These are phyloP conservation scores for Drosophila nebulosa DNA, from an alignment of 1,140 invertebrate species.

Conservation along the genomic window DNA sequence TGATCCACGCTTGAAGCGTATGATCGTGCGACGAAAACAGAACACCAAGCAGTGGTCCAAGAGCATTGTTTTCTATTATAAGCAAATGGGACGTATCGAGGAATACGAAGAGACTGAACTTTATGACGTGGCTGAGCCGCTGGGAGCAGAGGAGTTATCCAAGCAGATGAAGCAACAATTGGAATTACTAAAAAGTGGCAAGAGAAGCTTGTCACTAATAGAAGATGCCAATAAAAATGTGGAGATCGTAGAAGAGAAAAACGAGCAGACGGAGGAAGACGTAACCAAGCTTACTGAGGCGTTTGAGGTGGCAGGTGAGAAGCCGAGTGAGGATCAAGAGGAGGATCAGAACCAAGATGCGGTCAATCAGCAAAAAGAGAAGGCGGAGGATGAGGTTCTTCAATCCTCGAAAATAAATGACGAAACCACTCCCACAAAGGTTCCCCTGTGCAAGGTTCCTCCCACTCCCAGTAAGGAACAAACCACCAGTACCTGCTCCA, in stretches of 20 bases:
- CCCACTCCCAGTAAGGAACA: conserved; percentile 40
- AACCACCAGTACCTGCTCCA: conserved; percentile 29
- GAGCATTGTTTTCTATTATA: conserved; percentile 40
- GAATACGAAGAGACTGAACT: conserved; percentile 65
- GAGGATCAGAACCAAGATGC: neutral
- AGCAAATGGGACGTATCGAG: conserved; percentile 37
- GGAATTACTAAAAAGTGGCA: conserved; percentile 61
- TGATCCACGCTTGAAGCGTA: conserved; percentile 55
- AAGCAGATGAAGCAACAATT: conserved; percentile 76
- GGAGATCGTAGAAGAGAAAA: conserved; percentile 7
- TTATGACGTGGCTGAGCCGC: conserved; percentile 37
- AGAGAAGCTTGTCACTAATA: conserved; percentile 53
- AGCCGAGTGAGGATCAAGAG: neutral
- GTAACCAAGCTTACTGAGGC: neutral
- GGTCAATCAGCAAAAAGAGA: too few species aligned
- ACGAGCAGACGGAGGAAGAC: neutral
- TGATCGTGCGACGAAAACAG: conserved; percentile 56
- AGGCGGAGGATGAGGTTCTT: neutral
- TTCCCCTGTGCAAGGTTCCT: conserved; percentile 5
- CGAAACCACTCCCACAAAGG: conserved; percentile 27
- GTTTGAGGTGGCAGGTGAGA: too few species aligned
- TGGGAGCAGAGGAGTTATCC: conserved; percentile 53
- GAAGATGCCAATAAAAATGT: conserved; percentile 48
- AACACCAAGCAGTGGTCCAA: conserved; percentile 65
- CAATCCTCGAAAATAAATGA: neutral